phyloP scores from a whole-genome alignment of 2,797 vertebrate genomes.

The Sebastes goodei region DNA sequence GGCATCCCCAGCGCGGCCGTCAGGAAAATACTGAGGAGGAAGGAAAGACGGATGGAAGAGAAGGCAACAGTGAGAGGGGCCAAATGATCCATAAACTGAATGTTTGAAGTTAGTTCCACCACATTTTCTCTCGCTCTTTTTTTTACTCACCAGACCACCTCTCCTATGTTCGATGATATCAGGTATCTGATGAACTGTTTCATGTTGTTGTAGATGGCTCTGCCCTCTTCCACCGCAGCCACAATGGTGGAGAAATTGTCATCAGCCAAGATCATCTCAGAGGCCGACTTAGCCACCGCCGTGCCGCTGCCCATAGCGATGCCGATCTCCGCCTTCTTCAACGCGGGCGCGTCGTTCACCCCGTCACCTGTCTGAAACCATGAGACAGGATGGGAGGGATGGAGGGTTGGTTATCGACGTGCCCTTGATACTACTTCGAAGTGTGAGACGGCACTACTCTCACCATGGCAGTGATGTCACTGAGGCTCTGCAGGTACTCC shows the following conservation, averaged over 20 bases:
- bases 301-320: constrained; percentile 87
- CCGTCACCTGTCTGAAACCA: constrained; percentile 82
- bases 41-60: background rate
- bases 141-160: constrained; percentile 83
- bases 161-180: constrained; percentile 86
- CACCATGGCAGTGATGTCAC: constrained; percentile 87
- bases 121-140: background rate
- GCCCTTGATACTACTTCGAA: background rate
- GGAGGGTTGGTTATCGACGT: background rate
- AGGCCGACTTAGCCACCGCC: constrained; percentile 84
- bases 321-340: constrained; percentile 86
- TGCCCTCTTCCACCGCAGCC: constrained; percentile 84
- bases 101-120: background rate
- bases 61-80: background rate
- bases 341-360: constrained; percentile 83
- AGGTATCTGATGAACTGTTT: constrained; percentile 87
- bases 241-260: constrained; percentile 87
- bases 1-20: constrained; percentile 86
- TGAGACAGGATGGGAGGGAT: background rate
- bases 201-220: constrained; percentile 89
- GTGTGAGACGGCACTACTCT: background rate
- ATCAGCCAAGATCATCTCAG: constrained; percentile 86
- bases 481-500: constrained; percentile 85
- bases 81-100: background rate
- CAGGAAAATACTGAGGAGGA: constrained; percentile 80